Evolutionary conservation across 2,888 invertebrate genomes (phyloP).

Genomic region (Malthinus seriepunctatus): DNA sequence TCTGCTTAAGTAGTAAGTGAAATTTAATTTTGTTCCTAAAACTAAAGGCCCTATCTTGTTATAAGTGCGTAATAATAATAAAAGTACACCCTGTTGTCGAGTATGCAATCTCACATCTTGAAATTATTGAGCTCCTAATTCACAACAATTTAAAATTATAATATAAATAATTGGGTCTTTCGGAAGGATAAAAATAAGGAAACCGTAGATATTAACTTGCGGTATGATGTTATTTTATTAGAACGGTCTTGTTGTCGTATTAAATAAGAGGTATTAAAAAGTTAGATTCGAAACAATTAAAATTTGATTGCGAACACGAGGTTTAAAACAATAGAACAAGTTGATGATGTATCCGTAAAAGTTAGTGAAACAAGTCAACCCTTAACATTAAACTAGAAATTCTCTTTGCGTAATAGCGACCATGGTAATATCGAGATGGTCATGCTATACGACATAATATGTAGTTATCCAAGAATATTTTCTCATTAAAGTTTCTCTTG

Average conservation of each 20-base stretch:
- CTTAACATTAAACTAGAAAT: slow-evolving; percentile 29
- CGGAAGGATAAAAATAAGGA: too few relatives aligned
- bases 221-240: not conserved
- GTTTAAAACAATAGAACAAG: slow-evolving; percentile 20
- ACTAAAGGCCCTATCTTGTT: too few relatives aligned
- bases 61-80: too few relatives aligned
- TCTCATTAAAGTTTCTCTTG: slow-evolving; percentile 25
- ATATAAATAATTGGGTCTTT: too few relatives aligned
- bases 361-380: slow-evolving; percentile 24
- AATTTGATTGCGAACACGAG: slow-evolving; percentile 15
- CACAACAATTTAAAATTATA: too few relatives aligned
- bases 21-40: too few relatives aligned
- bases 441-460: slow-evolving; percentile 27
- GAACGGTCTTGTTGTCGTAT: not conserved
- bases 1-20: too few relatives aligned
- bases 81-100: too few relatives aligned
- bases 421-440: slow-evolving; percentile 33
- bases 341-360: slow-evolving; percentile 22
- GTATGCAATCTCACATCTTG: too few relatives aligned
- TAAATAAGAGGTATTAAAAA: not conserved
- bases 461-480: slow-evolving; percentile 23
- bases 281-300: slow-evolving; percentile 11
- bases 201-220: too few relatives aligned
- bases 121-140: too few relatives aligned
- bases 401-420: slow-evolving; percentile 32